phyloP scores from a whole-genome alignment of 2,797 vertebrate species.

The Protosalanx chinensis region DNA sequence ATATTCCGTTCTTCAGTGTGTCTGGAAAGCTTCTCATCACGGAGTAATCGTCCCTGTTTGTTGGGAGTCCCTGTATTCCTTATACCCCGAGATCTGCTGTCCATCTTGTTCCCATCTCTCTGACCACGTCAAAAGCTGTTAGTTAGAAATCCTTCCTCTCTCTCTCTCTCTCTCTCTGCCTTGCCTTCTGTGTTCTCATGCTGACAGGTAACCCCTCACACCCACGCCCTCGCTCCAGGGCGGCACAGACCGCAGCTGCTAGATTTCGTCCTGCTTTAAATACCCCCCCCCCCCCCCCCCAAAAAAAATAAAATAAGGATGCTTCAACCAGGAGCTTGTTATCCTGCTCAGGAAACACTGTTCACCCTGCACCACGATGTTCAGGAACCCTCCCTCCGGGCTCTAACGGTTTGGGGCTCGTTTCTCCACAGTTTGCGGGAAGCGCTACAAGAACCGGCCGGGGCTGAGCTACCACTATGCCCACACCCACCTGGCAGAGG shows the following conservation, averaged over 20 bases:
- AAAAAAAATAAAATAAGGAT: background rate
- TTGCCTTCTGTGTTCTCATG: background rate
- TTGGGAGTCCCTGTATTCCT: background rate
- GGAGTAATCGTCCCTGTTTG: background rate
- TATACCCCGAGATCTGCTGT: background rate
- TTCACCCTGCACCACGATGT: background rate
- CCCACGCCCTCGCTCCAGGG: background rate
- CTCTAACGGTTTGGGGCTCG: slow-evolving; percentile 30
- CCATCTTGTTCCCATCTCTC: background rate
- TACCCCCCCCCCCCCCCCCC: background rate
- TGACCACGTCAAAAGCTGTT: slow-evolving; percentile 7
- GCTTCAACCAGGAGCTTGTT: too few relatives aligned
- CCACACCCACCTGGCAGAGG: slow-evolving; percentile 94
- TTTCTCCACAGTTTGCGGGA: slow-evolving; percentile 84
- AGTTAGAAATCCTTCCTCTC: background rate
- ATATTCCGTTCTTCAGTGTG: background rate
- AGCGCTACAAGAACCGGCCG: slow-evolving; percentile 97
- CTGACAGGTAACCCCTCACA: background rate
- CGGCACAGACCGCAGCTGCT: background rate
- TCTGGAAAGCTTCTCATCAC: background rate
- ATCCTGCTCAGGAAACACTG: too few relatives aligned
- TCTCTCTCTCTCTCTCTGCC: background rate
- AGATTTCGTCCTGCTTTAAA: background rate
- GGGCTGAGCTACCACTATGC: slow-evolving; percentile 97
- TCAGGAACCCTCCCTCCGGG: background rate